Conservation (phyloP, 2,888 invertebrate genomes). For the Disparrhopalites patrizii region DNA sequence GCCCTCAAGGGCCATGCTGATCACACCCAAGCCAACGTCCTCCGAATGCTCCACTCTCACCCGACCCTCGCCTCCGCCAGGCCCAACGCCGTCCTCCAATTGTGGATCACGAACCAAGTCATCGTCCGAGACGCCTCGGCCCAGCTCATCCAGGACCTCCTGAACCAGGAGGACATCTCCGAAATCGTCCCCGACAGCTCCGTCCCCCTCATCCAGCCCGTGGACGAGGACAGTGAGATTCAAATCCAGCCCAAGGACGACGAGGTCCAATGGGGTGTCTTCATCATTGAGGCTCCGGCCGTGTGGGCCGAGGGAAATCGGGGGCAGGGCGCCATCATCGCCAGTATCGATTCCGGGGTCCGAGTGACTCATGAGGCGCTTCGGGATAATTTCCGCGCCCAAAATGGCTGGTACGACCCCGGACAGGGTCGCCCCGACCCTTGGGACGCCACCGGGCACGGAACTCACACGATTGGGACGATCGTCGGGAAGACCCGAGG, state of each 20-base stretch:
- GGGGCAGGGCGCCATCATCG: slow-evolving; percentile 4
- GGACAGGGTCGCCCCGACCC: not conserved
- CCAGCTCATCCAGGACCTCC: not conserved
- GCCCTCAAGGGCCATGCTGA: slow-evolving; percentile 11
- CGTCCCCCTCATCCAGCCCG: not conserved
- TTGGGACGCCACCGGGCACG: slow-evolving; percentile 9
- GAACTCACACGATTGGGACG: slow-evolving; percentile 13
- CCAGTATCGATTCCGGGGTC: slow-evolving; percentile 18
- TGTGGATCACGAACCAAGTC: slow-evolving; percentile 6
- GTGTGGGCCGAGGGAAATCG: not conserved
- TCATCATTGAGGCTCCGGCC: not conserved
- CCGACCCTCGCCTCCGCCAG: not conserved
- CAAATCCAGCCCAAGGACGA: not conserved
- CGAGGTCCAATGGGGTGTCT: slow-evolving; percentile 12
- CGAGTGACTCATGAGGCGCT: slow-evolving; percentile 11
- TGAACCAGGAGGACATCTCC: not conserved
- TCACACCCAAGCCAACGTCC: slow-evolving; percentile 8
- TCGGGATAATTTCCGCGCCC: not conserved
- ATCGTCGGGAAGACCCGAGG: slow-evolving; percentile 7
- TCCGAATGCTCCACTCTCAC: not conserved
- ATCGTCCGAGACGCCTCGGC: slow-evolving; percentile 2
- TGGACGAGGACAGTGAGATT: not conserved
- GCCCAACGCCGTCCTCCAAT: not conserved
- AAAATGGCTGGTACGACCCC: slow-evolving; percentile 12
- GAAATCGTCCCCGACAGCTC: not conserved